These are phyloP conservation scores for Gnathonemus longibarbis DNA, from an alignment of 2,113 vertebrate species.

Conservation along the genomic window DNA sequence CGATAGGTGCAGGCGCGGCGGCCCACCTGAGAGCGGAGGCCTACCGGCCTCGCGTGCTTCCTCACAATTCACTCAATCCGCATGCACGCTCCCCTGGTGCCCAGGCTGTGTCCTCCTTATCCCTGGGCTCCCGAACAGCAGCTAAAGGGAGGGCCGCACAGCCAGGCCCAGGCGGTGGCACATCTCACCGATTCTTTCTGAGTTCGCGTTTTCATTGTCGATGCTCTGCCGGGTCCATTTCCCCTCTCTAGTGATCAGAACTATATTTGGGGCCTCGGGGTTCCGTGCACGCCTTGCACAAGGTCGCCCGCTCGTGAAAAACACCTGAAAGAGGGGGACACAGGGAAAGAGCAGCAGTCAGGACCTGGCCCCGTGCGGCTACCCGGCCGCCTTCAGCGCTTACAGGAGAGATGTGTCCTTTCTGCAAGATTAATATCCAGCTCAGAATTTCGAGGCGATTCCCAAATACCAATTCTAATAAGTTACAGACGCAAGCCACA, in stretches of 20 bases:
- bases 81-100: not conserved
- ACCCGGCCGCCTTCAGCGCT: not conserved
- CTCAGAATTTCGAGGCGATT: not conserved
- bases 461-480: conserved; percentile 17
- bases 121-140: not conserved
- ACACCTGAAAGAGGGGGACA: conserved; percentile 43
- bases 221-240: conserved; percentile 55
- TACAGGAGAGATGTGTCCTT: not conserved
- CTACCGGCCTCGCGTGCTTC: not conserved
- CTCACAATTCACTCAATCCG: not conserved
- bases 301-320: conserved; percentile 34
- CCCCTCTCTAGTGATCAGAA: conserved; percentile 47
- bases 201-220: conserved; percentile 68
- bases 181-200: conserved; percentile 69
- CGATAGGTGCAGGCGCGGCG: not conserved
- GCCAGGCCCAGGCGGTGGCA: not conserved
- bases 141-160: not conserved
- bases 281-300: conserved; percentile 28
- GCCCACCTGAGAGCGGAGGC: not conserved
- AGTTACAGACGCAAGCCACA: conserved; percentile 16
- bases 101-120: not conserved
- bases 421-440: not conserved
- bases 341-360: not conserved
- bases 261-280: conserved; percentile 43
- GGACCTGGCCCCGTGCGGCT: not conserved